Evolutionary conservation across 1,140 invertebrate genomes (phyloP), one percentile per base, ranked within the genome.

Genomic region (Reticulitermes speratus): DNA sequence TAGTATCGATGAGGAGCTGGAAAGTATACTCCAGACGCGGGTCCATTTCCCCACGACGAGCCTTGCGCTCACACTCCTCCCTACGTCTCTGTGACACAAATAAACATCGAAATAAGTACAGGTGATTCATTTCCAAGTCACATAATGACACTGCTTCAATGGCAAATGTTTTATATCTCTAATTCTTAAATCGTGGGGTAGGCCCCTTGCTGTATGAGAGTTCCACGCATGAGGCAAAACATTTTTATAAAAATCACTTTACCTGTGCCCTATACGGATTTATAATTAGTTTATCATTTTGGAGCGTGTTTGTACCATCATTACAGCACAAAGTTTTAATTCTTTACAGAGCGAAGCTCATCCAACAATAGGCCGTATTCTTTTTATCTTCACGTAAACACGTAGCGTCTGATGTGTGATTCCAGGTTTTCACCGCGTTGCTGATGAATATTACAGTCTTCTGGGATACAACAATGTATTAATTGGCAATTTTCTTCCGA

Each of bases 21-120:
- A 97, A 97, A 44, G 96, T 95, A 90, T 97, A 97, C 92, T 97
- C 96, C 92, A 97, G 91, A 82, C 96, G 93, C 87, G 96, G 96
- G 90, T 97, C 96, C 95, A 97, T 97, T 90, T 97, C 96, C 90
- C 96, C 96, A 82, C 96, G 92, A 38, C 96, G 93, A 0, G 96
- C 96, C 89, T 97, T 97, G 84, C 96, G 93, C 91, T 97, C 96
- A 93, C 96, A 97, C 96, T 97, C 96, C 94, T 97, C 96, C 65
- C 96, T 93, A 81, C 96, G 92, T 92, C 96, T 95, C 96, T 97
- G 90, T 87, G 87, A 89, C 59, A 86, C 23, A 85, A 14, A 21
- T 14, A 3, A 12, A 69, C 7, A 25, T n/a, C 65, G 25, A 5
- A 75, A 30, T 6, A 75, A 75, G 2, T 44, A 30, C 21, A 44